Conservation (phyloP, 1,140 invertebrate species). For the Drosophila takahashii region DNA sequence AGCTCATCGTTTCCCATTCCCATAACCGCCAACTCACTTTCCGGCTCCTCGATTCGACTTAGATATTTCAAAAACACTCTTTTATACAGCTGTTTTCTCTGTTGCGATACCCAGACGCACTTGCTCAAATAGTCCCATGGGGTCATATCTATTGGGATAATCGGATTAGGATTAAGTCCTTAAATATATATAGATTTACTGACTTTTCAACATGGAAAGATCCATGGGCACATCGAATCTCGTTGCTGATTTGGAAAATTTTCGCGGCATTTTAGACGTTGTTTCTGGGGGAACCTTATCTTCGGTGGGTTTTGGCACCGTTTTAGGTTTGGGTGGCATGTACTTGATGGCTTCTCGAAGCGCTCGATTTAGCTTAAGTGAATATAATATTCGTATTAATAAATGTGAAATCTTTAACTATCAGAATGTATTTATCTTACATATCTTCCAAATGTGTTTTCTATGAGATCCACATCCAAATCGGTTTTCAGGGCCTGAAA, state of each 20-base stretch:
- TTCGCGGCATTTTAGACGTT: slow-evolving; percentile 85
- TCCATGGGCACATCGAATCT: slow-evolving; percentile 88
- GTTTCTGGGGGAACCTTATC: slow-evolving; percentile 44
- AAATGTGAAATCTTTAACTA: neutral
- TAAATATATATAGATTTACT: slow-evolving; percentile 10
- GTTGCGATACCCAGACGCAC: slow-evolving; percentile 86
- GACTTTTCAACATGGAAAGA: slow-evolving; percentile 86
- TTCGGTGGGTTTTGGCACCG: slow-evolving; percentile 42
- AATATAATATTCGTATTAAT: neutral
- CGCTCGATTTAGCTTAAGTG: slow-evolving; percentile 67
- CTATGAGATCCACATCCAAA: slow-evolving; percentile 76
- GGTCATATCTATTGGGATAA: slow-evolving; percentile 85
- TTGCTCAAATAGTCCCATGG: slow-evolving; percentile 87
- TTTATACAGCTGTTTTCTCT: slow-evolving; percentile 87
- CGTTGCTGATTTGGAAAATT: slow-evolving; percentile 87
- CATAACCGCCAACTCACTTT: slow-evolving; percentile 40
- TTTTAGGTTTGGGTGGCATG: slow-evolving; percentile 60
- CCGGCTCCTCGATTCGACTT: slow-evolving; percentile 62
- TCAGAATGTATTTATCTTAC: too few relatives aligned
- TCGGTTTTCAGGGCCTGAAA: slow-evolving; percentile 78
- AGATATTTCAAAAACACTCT: slow-evolving; percentile 76
- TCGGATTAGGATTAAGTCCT: neutral
- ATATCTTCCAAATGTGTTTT: slow-evolving; percentile 82
- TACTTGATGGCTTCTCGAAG: slow-evolving; percentile 78
- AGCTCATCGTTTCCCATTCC: slow-evolving; percentile 61